These are phyloP conservation scores for Allophyes oxyacanthae DNA, from an alignment of 2,888 invertebrate species.

Conservation along the genomic window DNA sequence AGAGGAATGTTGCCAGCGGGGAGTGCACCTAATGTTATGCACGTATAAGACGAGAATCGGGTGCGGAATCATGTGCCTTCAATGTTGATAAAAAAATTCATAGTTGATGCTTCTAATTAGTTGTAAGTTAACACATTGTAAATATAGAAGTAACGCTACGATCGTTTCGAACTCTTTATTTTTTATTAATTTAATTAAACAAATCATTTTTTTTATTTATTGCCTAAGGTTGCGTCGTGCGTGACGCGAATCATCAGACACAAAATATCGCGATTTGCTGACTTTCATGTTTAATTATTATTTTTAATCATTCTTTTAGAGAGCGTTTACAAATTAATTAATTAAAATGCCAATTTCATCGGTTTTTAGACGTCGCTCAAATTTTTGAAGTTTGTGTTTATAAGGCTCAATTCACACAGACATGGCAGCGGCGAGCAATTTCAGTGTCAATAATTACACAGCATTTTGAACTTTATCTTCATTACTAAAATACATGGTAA, in stretches of 20 bases:
- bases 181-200: constrained; percentile 84
- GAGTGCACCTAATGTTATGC: constrained; percentile 77
- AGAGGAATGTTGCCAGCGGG: constrained; percentile 70
- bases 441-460: too few species aligned
- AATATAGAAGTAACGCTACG: constrained; percentile 83
- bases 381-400: too few species aligned
- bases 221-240: constrained; percentile 73
- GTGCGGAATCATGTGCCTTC: constrained; percentile 89
- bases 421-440: too few species aligned
- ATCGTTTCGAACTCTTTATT: constrained; percentile 83
- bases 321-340: constrained; percentile 6
- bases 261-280: constrained; percentile 44
- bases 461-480: too few species aligned
- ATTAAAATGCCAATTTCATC: constrained; percentile 3
- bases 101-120: constrained; percentile 88
- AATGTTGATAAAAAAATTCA: constrained; percentile 86
- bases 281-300: constrained; percentile 10
- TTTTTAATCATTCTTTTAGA: constrained; percentile 18
- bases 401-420: too few species aligned
- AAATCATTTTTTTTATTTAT: constrained; percentile 80
- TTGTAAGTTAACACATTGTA: constrained; percentile 84
- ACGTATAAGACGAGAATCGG: constrained; percentile 79
- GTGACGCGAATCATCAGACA: constrained; percentile 50
- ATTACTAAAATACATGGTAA: too few species aligned
- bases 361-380: too few species aligned